Evolutionary conservation across 2,797 vertebrate species (phyloP), one percentile per base, ranked within the genome.

Genomic region (Pseudotriccus pelzelni): DNA sequence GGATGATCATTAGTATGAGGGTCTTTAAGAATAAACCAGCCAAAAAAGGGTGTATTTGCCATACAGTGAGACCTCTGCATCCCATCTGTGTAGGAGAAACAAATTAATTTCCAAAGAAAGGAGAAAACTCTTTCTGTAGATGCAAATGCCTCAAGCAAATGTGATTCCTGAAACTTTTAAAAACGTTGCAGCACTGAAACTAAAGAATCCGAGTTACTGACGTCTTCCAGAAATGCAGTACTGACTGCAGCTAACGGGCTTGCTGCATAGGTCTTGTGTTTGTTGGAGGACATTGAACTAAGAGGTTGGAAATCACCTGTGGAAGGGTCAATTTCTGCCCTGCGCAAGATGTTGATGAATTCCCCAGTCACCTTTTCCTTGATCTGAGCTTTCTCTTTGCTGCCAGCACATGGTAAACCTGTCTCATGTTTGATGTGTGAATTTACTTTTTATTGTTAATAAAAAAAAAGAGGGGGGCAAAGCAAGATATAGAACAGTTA

Each of bases 301-400:
- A 68, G 34, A 74, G 90, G 81, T 74, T 97, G 62, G 77, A 24
- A 88, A 87, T 84, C 58, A 39, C 30, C 64, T 53, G 60, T 92
- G 53, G 39, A 93, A 96, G 66, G 73, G 88, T 62, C 63, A 79
- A 12, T 36, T 56, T 79, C 87, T 75, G 53, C 84, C 88, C 86
- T 90, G 25, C 39, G 52, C 9, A 23, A 93, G 68, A 83, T 93
- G 79, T 80, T 96, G 91, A 92, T 95, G 81, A 96, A 84, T 93
- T 95, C 87, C 89, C 69, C 62, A 90, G 69, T 58, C 47, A 49
- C 72, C 79, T 90, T 22, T 39, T 47, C 68, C 32, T 62, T 27
- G 28, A 92, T 84, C 78, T 67, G 49, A 60, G 55, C 68, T 80
- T 90, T n/a, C 3, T 80, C 20, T 46, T 80, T 79, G 34, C 80